Percentiles rank a stretch among this genome's conserved stretches.
Evolutionary conservation across 1,140 invertebrate genomes (phyloP).

Genomic region (Brachionus plicatilis): DNA sequence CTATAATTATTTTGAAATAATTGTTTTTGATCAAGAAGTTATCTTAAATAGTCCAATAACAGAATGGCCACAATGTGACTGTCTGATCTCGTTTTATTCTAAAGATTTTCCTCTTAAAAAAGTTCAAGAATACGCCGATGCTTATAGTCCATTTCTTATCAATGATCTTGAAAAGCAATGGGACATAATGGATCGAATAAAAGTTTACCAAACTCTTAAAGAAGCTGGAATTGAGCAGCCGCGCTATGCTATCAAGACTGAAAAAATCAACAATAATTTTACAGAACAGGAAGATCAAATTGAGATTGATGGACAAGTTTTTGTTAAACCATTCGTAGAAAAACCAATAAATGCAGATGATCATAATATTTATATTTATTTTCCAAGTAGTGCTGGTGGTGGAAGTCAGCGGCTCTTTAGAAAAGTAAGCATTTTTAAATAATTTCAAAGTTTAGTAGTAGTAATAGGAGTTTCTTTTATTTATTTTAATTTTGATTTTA

Average conservation of each 20-base stretch:
- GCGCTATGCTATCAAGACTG: slow-evolving; percentile 88
- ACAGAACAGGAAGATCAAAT: slow-evolving; percentile 97
- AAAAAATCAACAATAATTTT: slow-evolving; percentile 64
- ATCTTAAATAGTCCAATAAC: slow-evolving; percentile 79
- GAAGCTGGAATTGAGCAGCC: slow-evolving; percentile 93
- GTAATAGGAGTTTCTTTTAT: not conserved
- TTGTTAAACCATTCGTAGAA: slow-evolving; percentile 99
- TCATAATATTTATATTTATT: slow-evolving; percentile 99
- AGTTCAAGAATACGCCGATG: slow-evolving; percentile 89
- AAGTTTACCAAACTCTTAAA: slow-evolving; percentile 77
- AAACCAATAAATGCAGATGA: slow-evolving; percentile 97
- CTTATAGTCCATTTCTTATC: slow-evolving; percentile 90
- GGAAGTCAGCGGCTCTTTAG: slow-evolving; percentile 92
- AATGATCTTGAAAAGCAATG: slow-evolving; percentile 98
- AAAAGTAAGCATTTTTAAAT: slow-evolving; percentile 61
- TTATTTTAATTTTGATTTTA: not conserved
- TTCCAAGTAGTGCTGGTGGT: slow-evolving; percentile 90
- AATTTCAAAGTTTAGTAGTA: not conserved
- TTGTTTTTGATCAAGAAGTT: slow-evolving; percentile 42
- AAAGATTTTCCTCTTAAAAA: slow-evolving; percentile 96
- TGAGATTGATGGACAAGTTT: slow-evolving; percentile 82
- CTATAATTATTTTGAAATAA: slow-evolving; percentile 61
- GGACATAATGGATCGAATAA: slow-evolving; percentile 71
- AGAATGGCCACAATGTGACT: slow-evolving; percentile 95
- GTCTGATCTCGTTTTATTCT: slow-evolving; percentile 95